Percentiles rank a stretch among this genome's conserved stretches.
phyloP scores from a whole-genome alignment of 2,113 vertebrate species.

The Scopus umbretta region DNA sequence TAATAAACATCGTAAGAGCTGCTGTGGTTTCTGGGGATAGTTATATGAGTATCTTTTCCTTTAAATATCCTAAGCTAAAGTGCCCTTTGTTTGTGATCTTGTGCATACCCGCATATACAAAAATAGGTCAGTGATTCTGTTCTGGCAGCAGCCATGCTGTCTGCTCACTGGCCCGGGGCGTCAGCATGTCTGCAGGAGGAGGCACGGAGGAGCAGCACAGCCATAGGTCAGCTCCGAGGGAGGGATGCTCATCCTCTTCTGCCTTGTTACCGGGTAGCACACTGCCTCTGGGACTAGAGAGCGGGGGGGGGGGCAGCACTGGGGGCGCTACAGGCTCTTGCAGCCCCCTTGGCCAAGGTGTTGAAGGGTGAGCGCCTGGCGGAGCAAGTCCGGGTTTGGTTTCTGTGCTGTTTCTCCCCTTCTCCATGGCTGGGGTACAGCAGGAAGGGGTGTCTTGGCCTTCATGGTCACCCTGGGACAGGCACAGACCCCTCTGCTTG shows the following conservation, averaged over 20 bases:
- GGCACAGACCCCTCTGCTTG: background rate
- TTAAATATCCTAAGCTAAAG: slow-evolving; percentile 11
- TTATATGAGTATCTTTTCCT: background rate
- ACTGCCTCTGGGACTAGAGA: fast-evolving
- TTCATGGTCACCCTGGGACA: fast-evolving
- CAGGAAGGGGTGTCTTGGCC: background rate
- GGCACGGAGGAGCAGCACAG: background rate
- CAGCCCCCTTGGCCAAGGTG: background rate
- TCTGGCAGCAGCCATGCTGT: background rate
- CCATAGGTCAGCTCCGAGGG: background rate
- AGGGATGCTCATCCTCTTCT: background rate
- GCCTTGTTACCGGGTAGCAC: background rate
- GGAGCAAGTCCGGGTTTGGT: background rate
- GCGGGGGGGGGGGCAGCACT: background rate
- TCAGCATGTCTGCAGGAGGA: background rate
- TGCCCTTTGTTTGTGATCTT: background rate
- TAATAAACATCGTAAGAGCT: background rate
- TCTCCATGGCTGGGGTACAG: fast-evolving
- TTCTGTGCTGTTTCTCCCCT: background rate
- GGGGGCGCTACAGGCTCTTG: background rate
- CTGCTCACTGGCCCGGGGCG: background rate
- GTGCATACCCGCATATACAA: background rate
- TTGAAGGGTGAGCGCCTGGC: fast-evolving
- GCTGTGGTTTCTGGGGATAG: background rate
- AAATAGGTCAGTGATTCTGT: slow-evolving; percentile 40